Evolutionary conservation across 2,797 vertebrate species (phyloP).

Genomic region (Synanceia verrucosa): DNA sequence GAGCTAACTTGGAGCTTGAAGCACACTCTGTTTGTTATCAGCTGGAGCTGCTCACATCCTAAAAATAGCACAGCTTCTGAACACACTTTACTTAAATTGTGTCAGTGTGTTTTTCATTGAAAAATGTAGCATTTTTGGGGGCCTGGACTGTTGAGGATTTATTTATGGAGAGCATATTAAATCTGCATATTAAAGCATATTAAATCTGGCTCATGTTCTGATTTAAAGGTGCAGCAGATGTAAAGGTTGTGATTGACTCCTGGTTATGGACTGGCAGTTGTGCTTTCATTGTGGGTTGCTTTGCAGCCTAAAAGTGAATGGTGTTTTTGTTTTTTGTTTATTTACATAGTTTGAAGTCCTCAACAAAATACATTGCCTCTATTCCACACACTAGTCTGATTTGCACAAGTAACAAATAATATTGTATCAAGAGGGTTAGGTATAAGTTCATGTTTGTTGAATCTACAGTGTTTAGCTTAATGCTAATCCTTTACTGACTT

Average conservation of each 20-base stretch:
- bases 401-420: background rate
- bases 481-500: background rate
- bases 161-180: too few relatives aligned
- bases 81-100: background rate
- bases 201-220: background rate
- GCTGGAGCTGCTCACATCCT: background rate
- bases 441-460: too few relatives aligned
- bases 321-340: background rate
- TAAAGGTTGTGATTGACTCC: background rate
- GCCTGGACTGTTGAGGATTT: too few relatives aligned
- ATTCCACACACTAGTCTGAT: background rate
- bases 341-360: background rate
- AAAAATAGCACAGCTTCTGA: constrained; percentile 1
- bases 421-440: too few relatives aligned
- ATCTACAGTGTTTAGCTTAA: background rate
- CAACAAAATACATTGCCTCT: background rate
- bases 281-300: background rate
- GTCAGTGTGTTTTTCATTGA: background rate
- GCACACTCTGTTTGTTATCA: constrained; percentile 8
- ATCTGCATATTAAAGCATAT: too few relatives aligned
- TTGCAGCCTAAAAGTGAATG: background rate
- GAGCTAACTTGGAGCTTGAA: background rate
- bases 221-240: too few relatives aligned
- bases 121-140: background rate
- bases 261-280: background rate